Evolutionary conservation across 30 jellyfish, hydroid and myxozoan species (phyloP).

Genomic region (Phacellophora camtschatica): DNA sequence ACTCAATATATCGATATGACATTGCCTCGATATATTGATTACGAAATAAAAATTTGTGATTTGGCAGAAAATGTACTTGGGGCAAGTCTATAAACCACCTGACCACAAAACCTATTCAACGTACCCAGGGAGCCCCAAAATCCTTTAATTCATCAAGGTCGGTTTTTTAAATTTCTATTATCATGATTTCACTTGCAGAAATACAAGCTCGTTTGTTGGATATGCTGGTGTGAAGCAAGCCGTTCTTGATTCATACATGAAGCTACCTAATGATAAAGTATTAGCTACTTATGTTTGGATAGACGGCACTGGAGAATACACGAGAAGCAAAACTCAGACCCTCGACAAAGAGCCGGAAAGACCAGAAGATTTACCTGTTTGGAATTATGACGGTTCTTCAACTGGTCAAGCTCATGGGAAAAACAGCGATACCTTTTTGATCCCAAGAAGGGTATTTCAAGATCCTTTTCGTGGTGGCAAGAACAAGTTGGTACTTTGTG

Average conservation of each 20-base stretch:
- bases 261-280: constrained; percentile 58
- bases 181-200: neutral
- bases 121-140: too few relatives aligned
- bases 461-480: constrained; percentile 91
- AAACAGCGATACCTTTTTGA: constrained; percentile 86
- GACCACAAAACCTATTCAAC: too few relatives aligned
- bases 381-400: constrained; percentile 98
- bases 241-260: constrained; percentile 66
- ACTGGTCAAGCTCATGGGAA: constrained; percentile 91
- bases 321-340: constrained; percentile 85
- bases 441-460: constrained; percentile 80
- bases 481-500: constrained; percentile 82
- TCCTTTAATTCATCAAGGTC: too few relatives aligned
- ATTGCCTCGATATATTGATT: too few relatives aligned
- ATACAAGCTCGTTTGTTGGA: neutral
- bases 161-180: neutral
- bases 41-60: too few relatives aligned
- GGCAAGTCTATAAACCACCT: too few relatives aligned
- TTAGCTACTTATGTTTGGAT: constrained; percentile 79
- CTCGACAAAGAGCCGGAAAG: constrained; percentile 72
- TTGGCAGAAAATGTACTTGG: too few relatives aligned
- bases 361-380: constrained; percentile 75
- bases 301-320: constrained; percentile 86
- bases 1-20: too few relatives aligned
- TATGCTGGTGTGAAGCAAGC: constrained; percentile 58